Base-by-base conservation (phyloP, 2,797 vertebrate genomes). In the Myotis myotis region DNA sequence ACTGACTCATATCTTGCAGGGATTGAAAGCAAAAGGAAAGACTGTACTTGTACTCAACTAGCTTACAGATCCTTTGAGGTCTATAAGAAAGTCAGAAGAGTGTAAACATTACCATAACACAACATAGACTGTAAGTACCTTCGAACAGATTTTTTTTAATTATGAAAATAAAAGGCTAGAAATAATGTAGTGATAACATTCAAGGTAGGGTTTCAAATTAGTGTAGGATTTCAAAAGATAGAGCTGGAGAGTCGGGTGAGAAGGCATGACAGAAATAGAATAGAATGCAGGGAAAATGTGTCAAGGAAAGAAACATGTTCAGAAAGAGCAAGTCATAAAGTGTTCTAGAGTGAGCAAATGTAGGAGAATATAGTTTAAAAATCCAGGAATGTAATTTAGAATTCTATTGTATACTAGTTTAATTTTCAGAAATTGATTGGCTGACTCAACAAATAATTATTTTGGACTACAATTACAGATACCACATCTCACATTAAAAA, bases 251-350 rank as follows among this genome's bases (percentile, higher is more conserved):
- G 8, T 70, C 57, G 5, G 4, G 0, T 86, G n/a, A 57, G 20
- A 66, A 2, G 2, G 15, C 25, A 38, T 11, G 2, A 1, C 1
- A 41, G 20, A 87, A 80, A 53, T 1, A 49, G 2, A 11, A 17
- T 8, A 1, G 4, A 33, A 38, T 55, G 0, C 51, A 72, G 15
- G 1, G 2, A 33, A 51, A 64, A 70, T 49, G 5, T 13, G 0
- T 41, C 75, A n/a, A 79, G 60, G 13, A 2, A 83, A 51, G 17
- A 44, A 72, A 38, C 4, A 16, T 83, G 4, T 44, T 41, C 28
- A 51, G 17, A 91, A 44, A 81, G 2, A 86, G 17, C 41, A 87
- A 60, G 13, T 57, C 28, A 87, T 19, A 11, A 57, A 53, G 0
- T 41, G 3, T n/a, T 75, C 15, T 80, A 92, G 8, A 75, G 2